These are phyloP conservation scores for Brenthis ino DNA, from an alignment of 2,888 invertebrate genomes.

Conservation along the genomic window DNA sequence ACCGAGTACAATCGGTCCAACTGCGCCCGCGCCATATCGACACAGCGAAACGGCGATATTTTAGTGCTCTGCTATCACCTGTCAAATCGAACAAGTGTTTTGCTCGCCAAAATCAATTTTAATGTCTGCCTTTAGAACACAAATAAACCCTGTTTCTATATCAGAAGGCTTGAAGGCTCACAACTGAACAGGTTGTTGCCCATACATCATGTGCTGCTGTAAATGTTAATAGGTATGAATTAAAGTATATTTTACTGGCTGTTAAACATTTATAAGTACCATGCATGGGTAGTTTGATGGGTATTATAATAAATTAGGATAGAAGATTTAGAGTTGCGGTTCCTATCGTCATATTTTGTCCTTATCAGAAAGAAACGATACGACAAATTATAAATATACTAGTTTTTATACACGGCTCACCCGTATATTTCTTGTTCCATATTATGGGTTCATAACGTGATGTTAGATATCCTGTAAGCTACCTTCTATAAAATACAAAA, in stretches of 20 bases:
- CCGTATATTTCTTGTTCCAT: no score
- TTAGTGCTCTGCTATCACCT: constrained; percentile 74
- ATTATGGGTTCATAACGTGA: no score
- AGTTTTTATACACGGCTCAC: no score
- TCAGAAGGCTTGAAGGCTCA: constrained; percentile 29
- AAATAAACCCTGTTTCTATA: constrained; percentile 59
- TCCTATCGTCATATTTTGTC: no score
- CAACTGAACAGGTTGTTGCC: constrained; percentile 24
- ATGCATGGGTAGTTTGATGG: no score
- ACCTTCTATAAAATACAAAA: no score
- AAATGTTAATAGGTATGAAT: constrained; percentile 19
- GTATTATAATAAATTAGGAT: no score
- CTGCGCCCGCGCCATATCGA: constrained; percentile 60
- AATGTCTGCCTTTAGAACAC: constrained; percentile 71
- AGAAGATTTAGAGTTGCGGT: no score
- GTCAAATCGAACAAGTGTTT: constrained; percentile 80
- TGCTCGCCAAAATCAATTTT: constrained; percentile 72
- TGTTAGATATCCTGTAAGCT: no score
- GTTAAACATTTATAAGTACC: no score
- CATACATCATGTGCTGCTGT: constrained; percentile 25
- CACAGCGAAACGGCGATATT: constrained; percentile 59
- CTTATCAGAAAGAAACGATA: no score
- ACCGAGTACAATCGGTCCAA: constrained; percentile 54
- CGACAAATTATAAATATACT: no score
- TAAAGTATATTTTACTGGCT: background rate